phyloP scores from a whole-genome alignment of 92 coral and sea anemone species.

The Porites divaricata region DNA sequence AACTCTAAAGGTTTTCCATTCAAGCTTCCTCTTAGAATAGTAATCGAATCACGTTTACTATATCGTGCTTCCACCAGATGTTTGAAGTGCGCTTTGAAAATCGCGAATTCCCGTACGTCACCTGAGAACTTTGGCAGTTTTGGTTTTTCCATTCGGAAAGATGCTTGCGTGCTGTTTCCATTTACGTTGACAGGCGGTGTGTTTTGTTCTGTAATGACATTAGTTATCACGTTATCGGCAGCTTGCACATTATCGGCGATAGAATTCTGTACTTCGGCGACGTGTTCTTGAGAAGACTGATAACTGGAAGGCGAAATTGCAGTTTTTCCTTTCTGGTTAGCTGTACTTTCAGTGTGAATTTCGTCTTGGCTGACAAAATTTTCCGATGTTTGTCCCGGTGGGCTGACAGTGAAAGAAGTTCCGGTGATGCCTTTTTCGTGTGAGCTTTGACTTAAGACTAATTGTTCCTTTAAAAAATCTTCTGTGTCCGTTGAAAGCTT shows the following conservation, averaged over 20 bases:
- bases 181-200: slow-evolving; percentile 4
- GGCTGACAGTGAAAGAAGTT: background rate
- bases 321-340: slow-evolving; percentile 10
- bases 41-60: slow-evolving; percentile 64
- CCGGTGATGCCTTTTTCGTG: background rate
- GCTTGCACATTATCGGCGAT: slow-evolving; percentile 35
- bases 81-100: slow-evolving; percentile 66
- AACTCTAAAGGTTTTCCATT: slow-evolving; percentile 63
- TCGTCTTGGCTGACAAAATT: slow-evolving; percentile 2
- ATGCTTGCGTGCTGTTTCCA: background rate
- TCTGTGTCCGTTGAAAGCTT: slow-evolving; percentile 22
- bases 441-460: background rate
- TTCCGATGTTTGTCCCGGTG: background rate
- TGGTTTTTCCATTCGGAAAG: slow-evolving; percentile 58
- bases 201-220: background rate
- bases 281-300: slow-evolving; percentile 10
- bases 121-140: slow-evolving; percentile 68
- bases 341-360: background rate
- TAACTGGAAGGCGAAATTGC: slow-evolving; percentile 24
- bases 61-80: slow-evolving; percentile 63
- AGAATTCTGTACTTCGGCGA: background rate
- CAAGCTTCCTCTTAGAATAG: slow-evolving; percentile 62
- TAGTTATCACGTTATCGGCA: slow-evolving; percentile 35
- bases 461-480: slow-evolving; percentile 12
- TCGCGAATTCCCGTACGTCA: slow-evolving; percentile 67